phyloP scores from a whole-genome alignment of 2,888 invertebrate species.

The Thera obeliscata region DNA sequence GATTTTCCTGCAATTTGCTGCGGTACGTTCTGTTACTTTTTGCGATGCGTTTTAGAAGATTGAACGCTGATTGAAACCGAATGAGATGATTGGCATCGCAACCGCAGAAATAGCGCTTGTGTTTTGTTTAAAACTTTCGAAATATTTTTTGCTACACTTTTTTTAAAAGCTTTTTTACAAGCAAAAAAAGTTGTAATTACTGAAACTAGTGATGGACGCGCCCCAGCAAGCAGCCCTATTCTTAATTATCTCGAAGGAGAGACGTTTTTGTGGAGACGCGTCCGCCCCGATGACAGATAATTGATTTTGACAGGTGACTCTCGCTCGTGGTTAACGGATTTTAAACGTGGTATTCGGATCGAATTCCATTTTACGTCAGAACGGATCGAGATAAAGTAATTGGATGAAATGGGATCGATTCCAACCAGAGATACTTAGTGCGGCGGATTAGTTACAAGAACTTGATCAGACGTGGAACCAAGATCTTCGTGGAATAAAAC shows the following conservation, averaged over 20 bases:
- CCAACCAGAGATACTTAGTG: slow-evolving; percentile 5
- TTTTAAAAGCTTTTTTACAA: not conserved
- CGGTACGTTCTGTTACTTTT: slow-evolving; percentile 21
- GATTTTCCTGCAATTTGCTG: slow-evolving; percentile 28
- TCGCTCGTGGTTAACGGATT: slow-evolving; percentile 34
- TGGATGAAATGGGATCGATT: slow-evolving; percentile 27
- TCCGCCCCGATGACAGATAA: slow-evolving; percentile 35
- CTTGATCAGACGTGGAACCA: not conserved
- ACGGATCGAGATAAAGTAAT: slow-evolving; percentile 25
- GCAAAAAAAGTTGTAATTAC: slow-evolving; percentile 16
- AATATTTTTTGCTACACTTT: slow-evolving; percentile 8
- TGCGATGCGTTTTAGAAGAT: slow-evolving; percentile 12
- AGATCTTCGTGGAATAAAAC: not conserved
- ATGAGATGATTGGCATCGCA: slow-evolving; percentile 7
- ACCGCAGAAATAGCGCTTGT: slow-evolving; percentile 10
- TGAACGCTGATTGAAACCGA: slow-evolving; percentile 28
- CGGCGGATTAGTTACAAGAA: slow-evolving; percentile 1
- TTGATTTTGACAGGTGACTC: slow-evolving; percentile 43
- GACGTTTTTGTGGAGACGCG: slow-evolving; percentile 33
- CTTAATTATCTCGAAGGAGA: slow-evolving; percentile 37
- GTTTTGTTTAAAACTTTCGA: slow-evolving; percentile 6
- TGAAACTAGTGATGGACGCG: slow-evolving; percentile 18
- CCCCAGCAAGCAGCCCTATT: slow-evolving; percentile 29
- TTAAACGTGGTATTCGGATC: slow-evolving; percentile 30
- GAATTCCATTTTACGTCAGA: slow-evolving; percentile 31